Conservation (phyloP, 2,113 vertebrate species). For the Gila orcuttii region DNA sequence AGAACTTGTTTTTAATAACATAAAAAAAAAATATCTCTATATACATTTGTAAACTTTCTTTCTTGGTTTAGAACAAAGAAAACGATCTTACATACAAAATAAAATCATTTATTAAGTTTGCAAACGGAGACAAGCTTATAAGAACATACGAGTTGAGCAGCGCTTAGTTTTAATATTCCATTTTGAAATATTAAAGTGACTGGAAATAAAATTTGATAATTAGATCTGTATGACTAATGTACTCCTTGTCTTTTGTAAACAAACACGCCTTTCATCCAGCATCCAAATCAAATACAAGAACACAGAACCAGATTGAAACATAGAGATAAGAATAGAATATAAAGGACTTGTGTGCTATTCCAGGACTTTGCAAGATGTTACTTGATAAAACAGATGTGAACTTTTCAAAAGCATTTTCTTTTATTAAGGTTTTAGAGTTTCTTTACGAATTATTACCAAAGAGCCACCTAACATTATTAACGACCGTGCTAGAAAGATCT, state of each 20-base stretch:
- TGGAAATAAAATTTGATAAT: not conserved
- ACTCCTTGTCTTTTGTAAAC: not conserved
- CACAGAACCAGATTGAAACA: not conserved
- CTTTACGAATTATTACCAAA: not conserved
- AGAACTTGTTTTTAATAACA: not conserved
- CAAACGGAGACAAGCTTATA: not conserved
- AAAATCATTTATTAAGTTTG: not conserved
- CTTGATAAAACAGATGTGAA: not conserved
- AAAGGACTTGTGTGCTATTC: not conserved
- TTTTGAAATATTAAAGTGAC: not conserved
- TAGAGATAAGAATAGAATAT: not conserved
- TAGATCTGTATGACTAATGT: not conserved
- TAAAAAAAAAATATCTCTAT: too few relatives aligned
- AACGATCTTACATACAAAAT: not conserved
- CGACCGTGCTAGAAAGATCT: not conserved
- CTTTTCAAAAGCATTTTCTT: not conserved
- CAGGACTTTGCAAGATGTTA: not conserved
- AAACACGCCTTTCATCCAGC: slow-evolving; percentile 8
- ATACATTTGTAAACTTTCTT: not conserved
- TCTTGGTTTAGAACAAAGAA: not conserved
- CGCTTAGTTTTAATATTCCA: not conserved
- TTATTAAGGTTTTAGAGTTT: not conserved
- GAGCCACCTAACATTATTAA: not conserved
- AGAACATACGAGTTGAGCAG: not conserved
- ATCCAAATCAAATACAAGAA: not conserved